Conservation (phyloP, 2,113 vertebrate genomes). For the Cynocephalus volans region DNA sequence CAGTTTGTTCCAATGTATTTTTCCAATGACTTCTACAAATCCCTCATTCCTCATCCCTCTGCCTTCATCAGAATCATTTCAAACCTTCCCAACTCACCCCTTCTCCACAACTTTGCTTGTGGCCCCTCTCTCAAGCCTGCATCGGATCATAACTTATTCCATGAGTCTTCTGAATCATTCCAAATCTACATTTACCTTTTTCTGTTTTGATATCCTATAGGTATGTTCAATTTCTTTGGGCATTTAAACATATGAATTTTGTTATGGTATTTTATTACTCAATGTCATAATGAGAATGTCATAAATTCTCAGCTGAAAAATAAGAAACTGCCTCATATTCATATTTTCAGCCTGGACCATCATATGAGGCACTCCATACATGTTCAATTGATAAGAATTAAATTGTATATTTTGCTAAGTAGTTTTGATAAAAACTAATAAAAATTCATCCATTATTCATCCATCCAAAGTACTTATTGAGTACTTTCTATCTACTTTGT, state of each 20-base stretch:
- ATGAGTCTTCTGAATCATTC: not conserved
- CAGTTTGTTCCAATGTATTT: not conserved
- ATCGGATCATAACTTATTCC: not conserved
- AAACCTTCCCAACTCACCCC: not conserved
- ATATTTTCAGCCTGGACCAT: not conserved
- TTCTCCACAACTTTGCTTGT: not conserved
- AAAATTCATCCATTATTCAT: constrained; percentile 35
- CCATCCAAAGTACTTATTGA: not conserved
- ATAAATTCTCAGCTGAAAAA: not conserved
- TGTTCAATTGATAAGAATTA: not conserved
- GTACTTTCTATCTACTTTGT: not conserved
- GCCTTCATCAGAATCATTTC: not conserved
- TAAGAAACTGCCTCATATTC: not conserved
- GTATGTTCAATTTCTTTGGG: not conserved
- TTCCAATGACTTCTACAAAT: not conserved
- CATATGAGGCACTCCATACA: not conserved
- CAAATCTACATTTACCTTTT: not conserved
- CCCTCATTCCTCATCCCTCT: not conserved
- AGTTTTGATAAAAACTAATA: constrained; percentile 56
- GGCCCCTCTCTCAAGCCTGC: not conserved
- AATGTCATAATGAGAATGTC: not conserved
- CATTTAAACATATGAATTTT: constrained; percentile 7
- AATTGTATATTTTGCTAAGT: constrained; percentile 33
- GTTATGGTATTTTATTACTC: not conserved
- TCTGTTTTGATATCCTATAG: not conserved